These are phyloP conservation scores for Aythya baeri DNA, from an alignment of 2,113 vertebrate genomes.

Conservation along the genomic window DNA sequence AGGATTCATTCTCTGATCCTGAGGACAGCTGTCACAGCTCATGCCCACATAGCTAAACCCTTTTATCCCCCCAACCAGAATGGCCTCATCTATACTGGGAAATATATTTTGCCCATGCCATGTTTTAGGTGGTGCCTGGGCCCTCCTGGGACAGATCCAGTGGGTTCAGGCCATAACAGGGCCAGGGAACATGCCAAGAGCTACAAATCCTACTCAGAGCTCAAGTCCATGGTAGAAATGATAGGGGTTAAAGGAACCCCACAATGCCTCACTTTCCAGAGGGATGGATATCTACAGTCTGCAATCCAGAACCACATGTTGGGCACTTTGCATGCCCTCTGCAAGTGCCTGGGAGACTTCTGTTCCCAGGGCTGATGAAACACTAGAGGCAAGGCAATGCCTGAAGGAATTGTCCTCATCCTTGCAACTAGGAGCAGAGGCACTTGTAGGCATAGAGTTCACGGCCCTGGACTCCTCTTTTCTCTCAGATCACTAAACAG, in stretches of 20 bases:
- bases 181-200: rapidly evolving
- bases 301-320: not conserved
- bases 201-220: not conserved
- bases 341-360: not conserved
- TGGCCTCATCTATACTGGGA: not conserved
- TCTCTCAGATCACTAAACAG: not conserved
- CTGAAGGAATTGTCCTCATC: not conserved
- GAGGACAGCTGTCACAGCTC: not conserved
- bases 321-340: not conserved
- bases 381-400: rapidly evolving
- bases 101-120: not conserved
- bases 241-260: not conserved
- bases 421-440: not conserved
- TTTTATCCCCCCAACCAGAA: not conserved
- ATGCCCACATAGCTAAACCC: not conserved
- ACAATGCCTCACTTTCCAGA: not conserved
- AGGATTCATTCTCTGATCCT: not conserved
- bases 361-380: not conserved
- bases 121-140: not conserved
- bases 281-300: not conserved
- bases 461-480: rapidly evolving
- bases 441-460: not conserved
- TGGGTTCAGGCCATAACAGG: not conserved
- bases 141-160: not conserved
- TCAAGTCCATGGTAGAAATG: not conserved